Base-by-base conservation (phyloP, 2,113 vertebrate genomes). In the Pantherophis guttatus region DNA sequence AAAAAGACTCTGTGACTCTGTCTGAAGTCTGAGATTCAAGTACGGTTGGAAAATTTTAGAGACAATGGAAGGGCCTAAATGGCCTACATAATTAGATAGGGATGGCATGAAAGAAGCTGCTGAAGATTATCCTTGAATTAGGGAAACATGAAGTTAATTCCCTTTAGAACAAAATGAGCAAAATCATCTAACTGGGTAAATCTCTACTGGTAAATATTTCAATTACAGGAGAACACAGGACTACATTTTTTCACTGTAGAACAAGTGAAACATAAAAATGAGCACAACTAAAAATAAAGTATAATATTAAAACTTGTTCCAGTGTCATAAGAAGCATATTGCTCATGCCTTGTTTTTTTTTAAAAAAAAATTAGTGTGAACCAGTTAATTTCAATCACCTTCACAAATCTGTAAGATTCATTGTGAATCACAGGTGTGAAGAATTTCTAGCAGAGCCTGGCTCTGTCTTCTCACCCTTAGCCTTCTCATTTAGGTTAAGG, bases 391-490 rank as follows among this genome's bases (percentile, higher is more conserved):
- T 92, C 86, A 62, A 0, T 2, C 24, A 52, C 65, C 13, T 91
- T 91, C 44, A 91, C 21, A 94, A 24, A 91, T 52, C 92, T 33
- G 88, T 39, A 94, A 87, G 89, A 62, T 90, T 88, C 5, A 3
- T 87, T 94, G 88, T 92, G 90, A 90, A 87, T 44, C 50, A 58
- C 17, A 8, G 26, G 0, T 89, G 92, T 93, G 89, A 95, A 5
- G 86, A 86, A 91, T 93, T 7, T 81, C 44, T 1, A 70, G n/a
- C 54, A 87, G 48, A 91, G 70, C 53, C 29, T 81, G 92, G 53
- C 23, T 1, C 7, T 44, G 75, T 85, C 44, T 87, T 87, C 89
- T 93, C 89, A 87, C 81, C 57, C 23, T 58, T 87, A 19, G 13
- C 50, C 57, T 53, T 90, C 75, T 87, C 3, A 87, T 93, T 93